These are phyloP conservation scores for Danio aesculapii DNA, from an alignment of 2,797 vertebrate genomes.

Conservation along the genomic window DNA sequence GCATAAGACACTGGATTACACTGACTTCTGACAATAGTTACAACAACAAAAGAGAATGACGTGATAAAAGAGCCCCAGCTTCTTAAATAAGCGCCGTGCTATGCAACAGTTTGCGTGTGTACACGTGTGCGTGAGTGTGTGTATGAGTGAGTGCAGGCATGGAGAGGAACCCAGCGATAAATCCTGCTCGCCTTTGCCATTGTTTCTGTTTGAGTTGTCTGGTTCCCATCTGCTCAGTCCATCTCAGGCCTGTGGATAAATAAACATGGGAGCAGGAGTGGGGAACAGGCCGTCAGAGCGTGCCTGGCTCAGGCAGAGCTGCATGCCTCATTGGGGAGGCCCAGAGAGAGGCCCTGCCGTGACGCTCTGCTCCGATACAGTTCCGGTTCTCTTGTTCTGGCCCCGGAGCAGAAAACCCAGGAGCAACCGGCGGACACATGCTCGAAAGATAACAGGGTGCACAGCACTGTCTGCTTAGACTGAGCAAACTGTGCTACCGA, in stretches of 20 bases:
- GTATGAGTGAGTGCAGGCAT: slow-evolving; percentile 43
- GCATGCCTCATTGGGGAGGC: slow-evolving; percentile 74
- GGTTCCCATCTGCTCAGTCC: slow-evolving; percentile 86
- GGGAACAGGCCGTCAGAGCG: slow-evolving; percentile 73
- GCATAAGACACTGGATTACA: slow-evolving; percentile 39
- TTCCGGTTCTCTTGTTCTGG: slow-evolving; percentile 57
- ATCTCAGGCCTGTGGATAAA: slow-evolving; percentile 81
- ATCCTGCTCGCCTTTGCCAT: slow-evolving; percentile 63
- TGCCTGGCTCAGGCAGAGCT: slow-evolving; percentile 77
- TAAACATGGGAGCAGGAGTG: slow-evolving; percentile 74
- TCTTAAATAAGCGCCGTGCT: slow-evolving; percentile 56
- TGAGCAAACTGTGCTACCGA: slow-evolving; percentile 15
- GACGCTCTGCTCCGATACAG: slow-evolving; percentile 52
- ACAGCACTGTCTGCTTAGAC: slow-evolving; percentile 27
- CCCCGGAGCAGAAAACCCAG: slow-evolving; percentile 50
- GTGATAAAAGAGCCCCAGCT: slow-evolving; percentile 33
- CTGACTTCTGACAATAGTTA: slow-evolving; percentile 60
- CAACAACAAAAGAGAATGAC: slow-evolving; percentile 58
- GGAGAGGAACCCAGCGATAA: slow-evolving; percentile 59
- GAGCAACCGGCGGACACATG: slow-evolving; percentile 57
- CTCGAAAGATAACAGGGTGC: slow-evolving; percentile 59
- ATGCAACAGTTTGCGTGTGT: slow-evolving; percentile 43
- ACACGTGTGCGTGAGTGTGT: slow-evolving; percentile 37
- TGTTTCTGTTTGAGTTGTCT: slow-evolving; percentile 76
- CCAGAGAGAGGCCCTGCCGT: slow-evolving; percentile 44